These are phyloP conservation scores for Chauna torquata DNA, from an alignment of 2,113 vertebrate genomes.

Conservation along the genomic window DNA sequence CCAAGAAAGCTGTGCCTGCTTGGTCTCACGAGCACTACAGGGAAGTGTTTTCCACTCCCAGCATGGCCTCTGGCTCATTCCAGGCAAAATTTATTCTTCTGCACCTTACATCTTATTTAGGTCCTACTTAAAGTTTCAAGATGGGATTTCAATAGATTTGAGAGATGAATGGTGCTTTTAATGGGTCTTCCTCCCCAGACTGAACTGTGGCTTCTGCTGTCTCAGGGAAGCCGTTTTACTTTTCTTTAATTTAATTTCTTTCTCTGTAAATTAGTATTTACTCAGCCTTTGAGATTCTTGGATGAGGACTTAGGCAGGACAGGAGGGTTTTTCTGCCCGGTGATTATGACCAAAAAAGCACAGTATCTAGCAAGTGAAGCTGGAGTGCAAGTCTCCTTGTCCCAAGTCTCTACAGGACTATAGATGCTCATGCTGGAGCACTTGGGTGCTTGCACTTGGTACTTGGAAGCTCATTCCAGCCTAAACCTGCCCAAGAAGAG, in stretches of 20 bases:
- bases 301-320: background rate
- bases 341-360: background rate
- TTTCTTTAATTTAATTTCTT: background rate
- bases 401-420: background rate
- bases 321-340: background rate
- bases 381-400: background rate
- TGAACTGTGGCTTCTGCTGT: background rate
- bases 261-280: background rate
- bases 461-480: background rate
- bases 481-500: background rate
- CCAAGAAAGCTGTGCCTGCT: background rate
- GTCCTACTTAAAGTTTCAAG: background rate
- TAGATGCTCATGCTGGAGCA: background rate
- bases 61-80: background rate
- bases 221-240: background rate
- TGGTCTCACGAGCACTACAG: background rate
- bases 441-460: background rate
- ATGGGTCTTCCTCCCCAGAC: background rate
- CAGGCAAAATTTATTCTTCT: background rate
- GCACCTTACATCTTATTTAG: background rate
- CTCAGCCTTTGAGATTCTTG: background rate
- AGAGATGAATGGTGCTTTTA: background rate
- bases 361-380: background rate
- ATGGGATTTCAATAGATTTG: background rate
- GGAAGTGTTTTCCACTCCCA: accelerated